Percentiles rank a stretch among this genome's conserved stretches.
Conservation (phyloP, 2,888 invertebrate species). For the Chymomyza amoena region DNA sequence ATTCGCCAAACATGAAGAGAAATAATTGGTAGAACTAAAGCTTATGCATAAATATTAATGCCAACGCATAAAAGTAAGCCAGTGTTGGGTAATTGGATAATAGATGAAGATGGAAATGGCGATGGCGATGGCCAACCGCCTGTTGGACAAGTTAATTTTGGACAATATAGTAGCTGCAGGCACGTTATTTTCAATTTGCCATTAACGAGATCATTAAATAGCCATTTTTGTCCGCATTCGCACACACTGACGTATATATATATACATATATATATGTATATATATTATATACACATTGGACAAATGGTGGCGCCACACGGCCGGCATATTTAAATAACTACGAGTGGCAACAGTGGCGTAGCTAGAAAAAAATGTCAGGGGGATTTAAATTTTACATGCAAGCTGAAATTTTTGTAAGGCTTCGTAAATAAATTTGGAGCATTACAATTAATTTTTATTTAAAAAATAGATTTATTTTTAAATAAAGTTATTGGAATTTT, state of each 20-base stretch:
- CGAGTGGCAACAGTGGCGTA: neutral
- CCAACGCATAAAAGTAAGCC: neutral
- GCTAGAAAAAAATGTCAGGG: neutral
- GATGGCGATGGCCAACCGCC: neutral
- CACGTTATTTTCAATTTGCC: constrained; percentile 54
- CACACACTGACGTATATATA: neutral
- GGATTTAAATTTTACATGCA: no score
- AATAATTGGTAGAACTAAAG: neutral
- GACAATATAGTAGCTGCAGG: neutral
- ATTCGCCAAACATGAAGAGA: no score
- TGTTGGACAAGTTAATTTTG: constrained; percentile 4
- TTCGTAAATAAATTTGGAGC: no score
- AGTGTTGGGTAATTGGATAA: neutral
- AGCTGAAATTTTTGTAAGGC: no score
- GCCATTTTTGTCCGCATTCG: constrained; percentile 34
- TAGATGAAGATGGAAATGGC: neutral
- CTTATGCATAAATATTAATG: neutral
- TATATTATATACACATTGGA: neutral
- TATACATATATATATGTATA: neutral
- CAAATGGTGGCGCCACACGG: neutral
- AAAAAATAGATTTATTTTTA: no score
- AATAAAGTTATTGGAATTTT: no score
- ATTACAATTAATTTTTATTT: no score
- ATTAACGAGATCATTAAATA: constrained; percentile 62
- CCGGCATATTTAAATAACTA: constrained; percentile 45